Base-by-base conservation (phyloP, 2,888 invertebrate species). In the Bellardia bayeri region DNA sequence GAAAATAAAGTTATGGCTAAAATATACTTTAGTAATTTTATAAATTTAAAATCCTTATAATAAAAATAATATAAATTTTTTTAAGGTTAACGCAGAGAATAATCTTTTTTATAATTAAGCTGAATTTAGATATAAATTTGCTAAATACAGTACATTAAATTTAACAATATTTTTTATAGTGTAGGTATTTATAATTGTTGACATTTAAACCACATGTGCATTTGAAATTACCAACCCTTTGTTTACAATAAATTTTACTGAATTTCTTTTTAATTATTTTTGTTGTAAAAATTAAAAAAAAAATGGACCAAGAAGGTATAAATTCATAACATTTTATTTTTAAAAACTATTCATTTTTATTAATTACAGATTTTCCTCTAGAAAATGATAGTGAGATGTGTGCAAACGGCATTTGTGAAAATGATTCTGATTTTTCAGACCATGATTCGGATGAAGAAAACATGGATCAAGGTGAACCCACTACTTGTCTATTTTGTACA, bases 401-500 rank as follows among this genome's bases (percentile, higher is more conserved):
- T 71, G 3, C 16, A 7, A 75, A 71, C n/a, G 58, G 76, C 11
- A 54, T 8, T 14, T 23, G 33, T 30, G 90, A 90, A 33, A 89
- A 89, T 64, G 90, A 89, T 49, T 90, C 88, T 0, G 82, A 81
- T n/a, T 81, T 88, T 66, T 84, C 80, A 8, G 88, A 88, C 51
- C 58, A 88, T 42, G 90, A 90, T 14, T 88, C 82, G 0, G 94
- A 90, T 14, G 94, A 93, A 93, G 94, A 94, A 89, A 94, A 94
- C 91, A 94, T 94, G 93, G 94, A 94, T 83, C 86, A 89, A 2
- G 91, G 90, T 5, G 91, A 92, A 45, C 42, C 89, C 3, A 92
- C 92, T 3, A 89, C 81, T 37, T 98, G 98, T 94, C 94, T 98
- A 85, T 98, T 98, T 94, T 98, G 98, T 92, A 91, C 94, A 3